These are phyloP conservation scores for Axis porcinus DNA, from an alignment of 2,113 vertebrate genomes.

Conservation along the genomic window DNA sequence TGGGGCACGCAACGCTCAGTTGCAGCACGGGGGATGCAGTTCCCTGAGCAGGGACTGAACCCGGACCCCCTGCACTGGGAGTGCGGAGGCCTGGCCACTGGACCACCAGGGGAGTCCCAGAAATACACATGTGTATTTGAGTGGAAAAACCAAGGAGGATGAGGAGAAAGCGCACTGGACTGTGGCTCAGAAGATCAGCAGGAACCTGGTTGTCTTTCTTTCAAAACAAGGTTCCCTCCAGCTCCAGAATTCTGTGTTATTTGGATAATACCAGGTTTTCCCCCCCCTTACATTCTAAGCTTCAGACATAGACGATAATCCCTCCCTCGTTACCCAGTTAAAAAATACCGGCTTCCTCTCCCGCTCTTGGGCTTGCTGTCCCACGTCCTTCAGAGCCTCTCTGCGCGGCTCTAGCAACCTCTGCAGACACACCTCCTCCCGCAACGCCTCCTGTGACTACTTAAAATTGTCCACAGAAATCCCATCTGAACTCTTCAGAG, in stretches of 20 bases:
- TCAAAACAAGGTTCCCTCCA: background rate
- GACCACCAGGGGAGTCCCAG: background rate
- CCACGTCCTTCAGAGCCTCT: background rate
- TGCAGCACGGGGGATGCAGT: background rate
- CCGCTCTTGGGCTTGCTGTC: background rate
- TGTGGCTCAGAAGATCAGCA: background rate
- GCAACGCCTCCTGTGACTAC: background rate
- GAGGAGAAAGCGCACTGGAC: background rate
- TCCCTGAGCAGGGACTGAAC: background rate
- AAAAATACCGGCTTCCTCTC: background rate
- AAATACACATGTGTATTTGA: background rate
- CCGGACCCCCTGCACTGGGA: background rate
- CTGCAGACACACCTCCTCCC: background rate
- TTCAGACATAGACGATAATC: background rate
- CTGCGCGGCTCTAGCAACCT: fast-evolving
- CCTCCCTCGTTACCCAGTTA: background rate
- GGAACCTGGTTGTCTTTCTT: background rate
- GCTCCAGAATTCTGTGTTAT: background rate
- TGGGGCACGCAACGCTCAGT: background rate
- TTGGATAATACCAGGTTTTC: background rate
- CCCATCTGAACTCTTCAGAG: background rate
- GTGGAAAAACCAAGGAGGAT: background rate
- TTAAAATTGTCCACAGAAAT: background rate
- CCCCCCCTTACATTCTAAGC: background rate
- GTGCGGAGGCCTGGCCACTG: background rate